These are phyloP conservation scores for Sycophaga agraensis DNA, from an alignment of 1,140 invertebrate species.

Conservation along the genomic window DNA sequence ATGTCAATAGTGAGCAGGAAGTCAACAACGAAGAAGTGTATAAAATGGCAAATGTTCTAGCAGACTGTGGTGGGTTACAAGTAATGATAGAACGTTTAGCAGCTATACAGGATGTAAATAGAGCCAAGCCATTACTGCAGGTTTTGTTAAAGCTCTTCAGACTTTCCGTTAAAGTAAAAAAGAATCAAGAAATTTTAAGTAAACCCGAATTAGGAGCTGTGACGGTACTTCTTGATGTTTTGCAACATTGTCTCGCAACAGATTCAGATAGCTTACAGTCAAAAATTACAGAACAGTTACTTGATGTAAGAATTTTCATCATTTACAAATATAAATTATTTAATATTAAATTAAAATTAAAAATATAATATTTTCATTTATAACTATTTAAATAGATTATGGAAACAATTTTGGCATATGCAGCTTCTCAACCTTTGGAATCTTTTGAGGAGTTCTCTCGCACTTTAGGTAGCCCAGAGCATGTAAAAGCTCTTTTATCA, in stretches of 20 bases:
- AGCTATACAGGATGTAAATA: constrained; percentile 69
- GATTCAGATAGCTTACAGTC: constrained; percentile 66
- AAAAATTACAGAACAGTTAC: constrained; percentile 78
- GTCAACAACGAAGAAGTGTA: constrained; percentile 95
- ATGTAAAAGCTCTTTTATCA: constrained; percentile 80
- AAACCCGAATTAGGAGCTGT: constrained; percentile 71
- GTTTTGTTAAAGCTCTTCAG: constrained; percentile 84
- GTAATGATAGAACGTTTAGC: constrained; percentile 60
- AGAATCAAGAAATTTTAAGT: constrained; percentile 70
- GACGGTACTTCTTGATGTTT: constrained; percentile 67
- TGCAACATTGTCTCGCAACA: constrained; percentile 68
- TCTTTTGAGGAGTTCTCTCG: constrained; percentile 78
- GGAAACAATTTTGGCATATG: constrained; percentile 89
- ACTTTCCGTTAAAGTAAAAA: constrained; percentile 77
- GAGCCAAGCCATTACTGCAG: constrained; percentile 77
- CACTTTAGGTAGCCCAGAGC: constrained; percentile 82
- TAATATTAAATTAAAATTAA: not conserved
- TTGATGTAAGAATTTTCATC: constrained; percentile 61
- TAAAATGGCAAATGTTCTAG: constrained; percentile 73
- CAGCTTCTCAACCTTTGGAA: constrained; percentile 76
- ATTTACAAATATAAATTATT: not conserved
- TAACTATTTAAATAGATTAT: constrained; percentile 67
- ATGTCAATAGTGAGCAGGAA: constrained; percentile 83
- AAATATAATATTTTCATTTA: no score
- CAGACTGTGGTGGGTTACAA: constrained; percentile 83